These are phyloP conservation scores for Numenius phaeopus DNA, from an alignment of 2,797 vertebrate genomes.

Conservation along the genomic window DNA sequence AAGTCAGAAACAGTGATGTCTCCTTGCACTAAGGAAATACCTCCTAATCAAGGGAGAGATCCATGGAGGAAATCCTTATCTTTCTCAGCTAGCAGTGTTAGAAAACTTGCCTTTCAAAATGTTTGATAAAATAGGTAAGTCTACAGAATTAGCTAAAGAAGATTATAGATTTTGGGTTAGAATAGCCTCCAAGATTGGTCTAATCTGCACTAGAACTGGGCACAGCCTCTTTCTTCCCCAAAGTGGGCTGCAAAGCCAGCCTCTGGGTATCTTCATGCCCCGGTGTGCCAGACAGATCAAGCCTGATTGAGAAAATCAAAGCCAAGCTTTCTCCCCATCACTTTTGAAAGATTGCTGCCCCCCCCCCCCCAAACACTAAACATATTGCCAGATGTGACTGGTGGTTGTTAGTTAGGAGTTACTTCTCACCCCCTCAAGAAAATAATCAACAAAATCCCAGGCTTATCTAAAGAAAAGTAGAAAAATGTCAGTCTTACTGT, in stretches of 20 bases:
- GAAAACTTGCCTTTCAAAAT: background rate
- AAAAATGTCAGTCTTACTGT: background rate
- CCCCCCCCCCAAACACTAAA: rapidly evolving
- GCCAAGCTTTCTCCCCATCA: background rate
- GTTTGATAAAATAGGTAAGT: background rate
- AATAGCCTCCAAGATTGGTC: background rate
- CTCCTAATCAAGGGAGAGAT: background rate
- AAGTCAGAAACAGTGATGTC: background rate
- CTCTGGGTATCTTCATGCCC: background rate
- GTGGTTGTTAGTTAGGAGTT: background rate
- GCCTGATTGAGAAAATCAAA: background rate
- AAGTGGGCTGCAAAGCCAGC: background rate
- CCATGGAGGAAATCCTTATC: background rate
- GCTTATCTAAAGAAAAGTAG: background rate
- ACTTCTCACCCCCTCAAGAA: background rate
- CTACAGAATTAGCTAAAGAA: background rate
- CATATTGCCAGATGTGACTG: background rate
- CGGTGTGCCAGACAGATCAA: background rate
- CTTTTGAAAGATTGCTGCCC: background rate
- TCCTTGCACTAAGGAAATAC: background rate
- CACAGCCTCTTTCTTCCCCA: background rate
- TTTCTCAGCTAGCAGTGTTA: background rate
- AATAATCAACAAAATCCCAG: background rate
- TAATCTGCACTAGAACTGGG: background rate
- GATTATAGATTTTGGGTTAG: background rate